Evolutionary conservation across 2,113 vertebrate species (phyloP).

Genomic region (Zeus faber): DNA sequence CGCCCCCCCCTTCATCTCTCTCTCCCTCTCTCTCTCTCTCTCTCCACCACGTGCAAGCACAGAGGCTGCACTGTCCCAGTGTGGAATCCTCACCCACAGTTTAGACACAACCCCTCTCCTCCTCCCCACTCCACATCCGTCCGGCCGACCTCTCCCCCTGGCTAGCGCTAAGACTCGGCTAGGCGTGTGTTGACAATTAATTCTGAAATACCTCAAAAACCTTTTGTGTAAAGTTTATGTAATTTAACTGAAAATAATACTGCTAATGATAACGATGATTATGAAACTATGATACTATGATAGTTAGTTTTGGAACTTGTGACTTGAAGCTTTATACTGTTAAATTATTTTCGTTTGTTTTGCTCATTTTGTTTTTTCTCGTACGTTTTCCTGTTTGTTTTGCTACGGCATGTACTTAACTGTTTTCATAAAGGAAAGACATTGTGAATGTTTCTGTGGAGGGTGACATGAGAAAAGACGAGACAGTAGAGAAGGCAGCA

Average conservation of each 20-base stretch:
- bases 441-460: constrained; percentile 87
- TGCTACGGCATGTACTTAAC: constrained; percentile 88
- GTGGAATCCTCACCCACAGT: constrained; percentile 57
- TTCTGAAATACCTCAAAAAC: constrained; percentile 99
- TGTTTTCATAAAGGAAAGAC: constrained; percentile 87
- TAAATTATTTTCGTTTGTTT: constrained; percentile 85
- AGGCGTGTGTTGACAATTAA: constrained; percentile 97
- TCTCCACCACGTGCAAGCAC: constrained; percentile 60
- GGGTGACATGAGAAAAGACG: constrained; percentile 56
- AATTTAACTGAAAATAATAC: constrained; percentile 83
- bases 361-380: constrained; percentile 64
- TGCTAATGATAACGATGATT: constrained; percentile 79
- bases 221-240: constrained; percentile 99
- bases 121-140: constrained; percentile 47
- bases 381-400: constrained; percentile 69
- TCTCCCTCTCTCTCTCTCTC: constrained; percentile 18
- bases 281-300: constrained; percentile 82
- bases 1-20: constrained; percentile 30
- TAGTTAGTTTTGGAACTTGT: constrained; percentile 99
- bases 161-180: constrained; percentile 87
- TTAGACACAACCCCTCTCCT: constrained; percentile 53
- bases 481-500: constrained; percentile 47
- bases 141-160: constrained; percentile 68
- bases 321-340: constrained; percentile 99
- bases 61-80: constrained; percentile 60